Evolutionary conservation across 2,797 vertebrate genomes (phyloP).

Genomic region (Poecilia wingei): DNA sequence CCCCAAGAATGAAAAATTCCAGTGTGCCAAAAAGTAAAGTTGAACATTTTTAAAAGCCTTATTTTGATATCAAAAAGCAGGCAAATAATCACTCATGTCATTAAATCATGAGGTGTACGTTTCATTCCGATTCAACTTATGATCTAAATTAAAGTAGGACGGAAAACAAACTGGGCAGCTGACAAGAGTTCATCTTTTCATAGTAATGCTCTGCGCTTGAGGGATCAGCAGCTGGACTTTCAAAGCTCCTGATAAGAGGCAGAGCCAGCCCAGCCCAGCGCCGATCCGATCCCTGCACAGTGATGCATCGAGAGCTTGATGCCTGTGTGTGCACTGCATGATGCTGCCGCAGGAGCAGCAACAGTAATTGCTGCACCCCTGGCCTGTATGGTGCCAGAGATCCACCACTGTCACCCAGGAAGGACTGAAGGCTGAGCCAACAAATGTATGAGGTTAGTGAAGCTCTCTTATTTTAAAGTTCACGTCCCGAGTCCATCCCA

Average conservation of each 20-base stretch:
- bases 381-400: not conserved
- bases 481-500: not conserved
- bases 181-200: not conserved
- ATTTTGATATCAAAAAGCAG: not conserved
- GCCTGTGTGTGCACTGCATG: not conserved
- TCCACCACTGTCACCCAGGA: not conserved
- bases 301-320: not conserved
- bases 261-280: not conserved
- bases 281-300: not conserved
- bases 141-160: not conserved
- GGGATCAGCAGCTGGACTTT: not conserved
- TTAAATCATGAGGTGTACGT: not conserved
- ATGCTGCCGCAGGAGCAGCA: not conserved
- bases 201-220: not conserved
- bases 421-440: not conserved
- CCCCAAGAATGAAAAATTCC: not conserved
- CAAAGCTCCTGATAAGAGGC: not conserved
- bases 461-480: not conserved
- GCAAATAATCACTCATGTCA: not conserved
- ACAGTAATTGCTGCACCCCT: not conserved
- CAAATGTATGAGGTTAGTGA: not conserved
- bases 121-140: not conserved
- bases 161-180: not conserved
- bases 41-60: not conserved
- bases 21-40: not conserved